These are phyloP conservation scores for Cygnus olor DNA, from an alignment of 2,797 vertebrate genomes.

Conservation along the genomic window DNA sequence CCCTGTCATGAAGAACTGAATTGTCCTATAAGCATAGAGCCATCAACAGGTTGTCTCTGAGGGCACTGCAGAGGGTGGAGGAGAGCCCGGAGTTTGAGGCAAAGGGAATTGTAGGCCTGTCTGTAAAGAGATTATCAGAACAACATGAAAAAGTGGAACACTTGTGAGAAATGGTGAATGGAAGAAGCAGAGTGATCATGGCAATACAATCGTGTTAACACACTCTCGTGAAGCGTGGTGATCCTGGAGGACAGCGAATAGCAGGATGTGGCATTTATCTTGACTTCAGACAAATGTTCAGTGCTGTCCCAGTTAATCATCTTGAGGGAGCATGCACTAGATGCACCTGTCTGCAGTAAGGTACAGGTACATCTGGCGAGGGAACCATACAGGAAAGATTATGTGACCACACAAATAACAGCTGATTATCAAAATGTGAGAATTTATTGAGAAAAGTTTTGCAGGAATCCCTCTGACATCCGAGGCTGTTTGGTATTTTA, in stretches of 20 bases:
- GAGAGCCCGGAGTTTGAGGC: not conserved
- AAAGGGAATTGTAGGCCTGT: not conserved
- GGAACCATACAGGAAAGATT: not conserved
- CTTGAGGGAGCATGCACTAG: not conserved
- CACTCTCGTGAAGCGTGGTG: not conserved
- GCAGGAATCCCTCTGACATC: not conserved
- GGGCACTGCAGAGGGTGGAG: not conserved
- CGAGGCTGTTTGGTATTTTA: not conserved
- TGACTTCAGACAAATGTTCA: not conserved
- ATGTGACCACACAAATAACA: not conserved
- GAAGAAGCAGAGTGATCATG: not conserved
- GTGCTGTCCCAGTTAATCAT: not conserved
- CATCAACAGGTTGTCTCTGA: not conserved
- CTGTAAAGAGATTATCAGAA: not conserved
- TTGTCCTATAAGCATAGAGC: not conserved
- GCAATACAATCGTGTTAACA: not conserved
- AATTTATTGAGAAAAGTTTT: not conserved
- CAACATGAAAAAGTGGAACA: not conserved
- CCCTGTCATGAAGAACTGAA: not conserved
- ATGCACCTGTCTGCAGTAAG: not conserved
- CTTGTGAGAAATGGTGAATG: rapidly evolving
- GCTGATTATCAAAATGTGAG: not conserved
- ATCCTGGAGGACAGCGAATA: not conserved
- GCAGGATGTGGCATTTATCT: not conserved
- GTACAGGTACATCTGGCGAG: not conserved